Conservation (phyloP, 2,888 invertebrate species). For the Chrysolina oricalcia region DNA sequence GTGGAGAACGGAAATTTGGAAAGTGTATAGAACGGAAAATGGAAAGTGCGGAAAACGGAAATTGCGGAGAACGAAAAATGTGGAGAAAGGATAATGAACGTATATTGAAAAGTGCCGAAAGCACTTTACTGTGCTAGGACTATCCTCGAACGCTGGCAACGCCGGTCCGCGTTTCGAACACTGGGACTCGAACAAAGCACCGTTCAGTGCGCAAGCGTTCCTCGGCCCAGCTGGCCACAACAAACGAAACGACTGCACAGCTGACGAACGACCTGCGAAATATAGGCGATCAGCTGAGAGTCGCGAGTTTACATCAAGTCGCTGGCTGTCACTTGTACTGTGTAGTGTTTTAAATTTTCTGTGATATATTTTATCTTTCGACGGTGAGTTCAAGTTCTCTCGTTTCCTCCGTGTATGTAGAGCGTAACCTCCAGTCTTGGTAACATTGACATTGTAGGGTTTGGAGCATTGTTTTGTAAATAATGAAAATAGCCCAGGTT, state of each 20-base stretch:
- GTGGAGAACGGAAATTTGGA: no score
- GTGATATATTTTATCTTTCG: conserved; percentile 27
- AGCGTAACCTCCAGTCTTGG: background rate
- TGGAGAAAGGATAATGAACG: no score
- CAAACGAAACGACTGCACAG: conserved; percentile 47
- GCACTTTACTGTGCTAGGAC: no score
- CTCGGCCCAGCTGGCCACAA: conserved; percentile 50
- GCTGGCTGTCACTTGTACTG: conserved; percentile 12
- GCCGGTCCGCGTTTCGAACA: conserved; percentile 37
- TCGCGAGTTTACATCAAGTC: conserved; percentile 27
- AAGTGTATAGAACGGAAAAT: no score
- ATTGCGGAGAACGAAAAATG: no score
- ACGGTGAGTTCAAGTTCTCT: conserved; percentile 40
- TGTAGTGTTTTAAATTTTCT: conserved; percentile 22
- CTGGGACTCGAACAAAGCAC: conserved; percentile 51
- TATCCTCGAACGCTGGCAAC: conserved; percentile 11
- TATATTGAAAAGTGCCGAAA: no score
- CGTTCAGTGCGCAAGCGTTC: conserved; percentile 43
- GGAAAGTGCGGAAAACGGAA: no score
- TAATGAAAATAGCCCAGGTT: background rate
- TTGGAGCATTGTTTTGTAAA: background rate
- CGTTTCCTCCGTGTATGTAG: conserved; percentile 34
- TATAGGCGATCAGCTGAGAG: conserved; percentile 59
- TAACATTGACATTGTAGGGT: conserved; percentile 6
- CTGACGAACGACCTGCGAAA: conserved; percentile 54